Evolutionary conservation across 1,140 invertebrate species (phyloP).

Genomic region (Lasioglossum albipes): DNA sequence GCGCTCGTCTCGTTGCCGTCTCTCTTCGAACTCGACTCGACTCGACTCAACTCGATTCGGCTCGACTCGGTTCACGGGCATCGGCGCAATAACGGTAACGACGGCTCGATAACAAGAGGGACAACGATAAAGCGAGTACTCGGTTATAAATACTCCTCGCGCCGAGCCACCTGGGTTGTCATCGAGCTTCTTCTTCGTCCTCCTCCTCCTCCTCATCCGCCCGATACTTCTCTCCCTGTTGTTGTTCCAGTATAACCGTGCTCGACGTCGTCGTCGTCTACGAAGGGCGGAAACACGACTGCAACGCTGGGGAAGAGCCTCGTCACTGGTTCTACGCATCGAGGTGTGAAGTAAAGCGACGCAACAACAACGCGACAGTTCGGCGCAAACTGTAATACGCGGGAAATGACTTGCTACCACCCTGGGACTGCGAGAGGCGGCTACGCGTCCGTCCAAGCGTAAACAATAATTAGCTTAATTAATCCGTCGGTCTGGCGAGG

Average conservation of each 20-base stretch:
- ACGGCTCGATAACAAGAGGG: conserved; percentile 52
- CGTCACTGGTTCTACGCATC: conserved; percentile 39
- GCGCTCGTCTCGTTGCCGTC: conserved; percentile 29
- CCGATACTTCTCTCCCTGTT: background rate
- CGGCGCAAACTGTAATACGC: conserved; percentile 47
- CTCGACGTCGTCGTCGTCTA: conserved; percentile 4
- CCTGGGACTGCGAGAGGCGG: too few species aligned
- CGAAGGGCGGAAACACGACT: conserved; percentile 20
- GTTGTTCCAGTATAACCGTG: background rate
- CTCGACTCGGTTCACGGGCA: conserved; percentile 21
- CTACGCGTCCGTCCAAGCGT: conserved; percentile 54
- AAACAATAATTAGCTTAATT: conserved; percentile 74
- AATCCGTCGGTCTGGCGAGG: conserved; percentile 67
- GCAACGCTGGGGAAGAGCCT: conserved; percentile 28
- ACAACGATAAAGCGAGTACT: conserved; percentile 46
- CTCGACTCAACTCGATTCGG: too few species aligned
- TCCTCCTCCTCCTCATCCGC: background rate
- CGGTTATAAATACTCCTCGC: conserved; percentile 47
- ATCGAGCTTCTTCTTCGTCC: conserved; percentile 16
- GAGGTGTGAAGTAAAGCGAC: conserved; percentile 51
- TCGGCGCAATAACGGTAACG: conserved; percentile 59
- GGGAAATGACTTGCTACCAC: conserved; percentile 51
- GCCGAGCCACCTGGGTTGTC: conserved; percentile 42
- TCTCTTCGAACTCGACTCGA: too few species aligned
- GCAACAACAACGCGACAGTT: conserved; percentile 42